These are phyloP conservation scores for Jacana jacana DNA, from an alignment of 2,113 vertebrate species.

Conservation along the genomic window DNA sequence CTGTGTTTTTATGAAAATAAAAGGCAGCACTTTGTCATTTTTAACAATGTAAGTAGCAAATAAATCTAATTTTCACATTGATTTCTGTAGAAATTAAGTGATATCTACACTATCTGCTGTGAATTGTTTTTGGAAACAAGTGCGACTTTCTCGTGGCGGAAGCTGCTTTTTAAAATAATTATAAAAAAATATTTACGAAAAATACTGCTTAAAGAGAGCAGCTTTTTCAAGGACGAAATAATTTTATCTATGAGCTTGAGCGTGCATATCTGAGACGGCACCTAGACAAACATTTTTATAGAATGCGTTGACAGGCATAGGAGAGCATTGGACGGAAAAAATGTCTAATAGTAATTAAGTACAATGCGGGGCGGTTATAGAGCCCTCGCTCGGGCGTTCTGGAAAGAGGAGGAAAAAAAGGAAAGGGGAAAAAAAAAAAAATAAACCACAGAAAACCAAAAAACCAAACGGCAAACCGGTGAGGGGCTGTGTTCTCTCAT, in stretches of 20 bases:
- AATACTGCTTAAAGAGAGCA: background rate
- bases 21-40: slow-evolving; percentile 78
- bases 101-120: slow-evolving; percentile 69
- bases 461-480: fast-evolving
- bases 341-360: background rate
- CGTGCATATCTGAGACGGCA: background rate
- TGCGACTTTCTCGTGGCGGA: background rate
- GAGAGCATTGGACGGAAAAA: background rate
- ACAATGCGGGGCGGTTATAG: background rate
- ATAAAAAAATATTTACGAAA: background rate
- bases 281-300: background rate
- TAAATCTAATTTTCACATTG: slow-evolving; percentile 81
- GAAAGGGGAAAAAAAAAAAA: too few species aligned
- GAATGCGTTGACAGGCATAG: background rate
- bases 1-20: slow-evolving; percentile 78
- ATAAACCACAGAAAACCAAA: too few species aligned
- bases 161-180: background rate
- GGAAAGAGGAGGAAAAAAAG: background rate
- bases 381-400: background rate
- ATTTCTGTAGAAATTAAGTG: slow-evolving; percentile 75
- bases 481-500: background rate
- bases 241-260: background rate
- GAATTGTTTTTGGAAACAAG: slow-evolving; percentile 61
- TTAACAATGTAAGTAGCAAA: slow-evolving; percentile 77
- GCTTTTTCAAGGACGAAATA: background rate